Base-by-base conservation (phyloP, 30 jellyfish, hydroid and myxozoan species). In the Chironex yamaguchii region DNA sequence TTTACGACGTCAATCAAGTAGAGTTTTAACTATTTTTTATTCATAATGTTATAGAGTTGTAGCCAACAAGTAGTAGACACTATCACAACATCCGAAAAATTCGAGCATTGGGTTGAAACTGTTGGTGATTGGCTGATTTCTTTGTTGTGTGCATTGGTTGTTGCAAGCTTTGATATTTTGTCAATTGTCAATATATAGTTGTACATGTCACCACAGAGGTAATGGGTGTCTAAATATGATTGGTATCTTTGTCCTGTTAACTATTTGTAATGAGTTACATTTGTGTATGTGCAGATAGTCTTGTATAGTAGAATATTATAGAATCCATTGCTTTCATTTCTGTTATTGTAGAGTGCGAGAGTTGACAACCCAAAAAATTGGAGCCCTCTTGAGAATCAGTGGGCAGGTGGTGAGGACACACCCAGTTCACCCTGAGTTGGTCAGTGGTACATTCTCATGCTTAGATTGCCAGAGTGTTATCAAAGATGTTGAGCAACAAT, bases 391-490 rank as follows among this genome's bases (percentile, higher is more conserved):
- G 49, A 96, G 98, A 23, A 96, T 96, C 34, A 88, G 96, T 72
- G 99, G 99, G 4, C 99, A 96, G 80, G 99, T 96, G 68, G 99
- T 96, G 6, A 72, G 99, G 31, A 91, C 99, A 1, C 99, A 91
- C 68, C 99, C 99, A 24, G 99, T 96, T 31, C 98, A 96, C 77
- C 99, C 99, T 13, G 98, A 91, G 32, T 96, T 96, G 32, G 97
- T 96, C 31, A 88, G 96, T 85, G 99, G 98, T 42, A 96, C 99
- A 3, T 96, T 96, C 67, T 50, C 68, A 28, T 96, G 99, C 64
- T 84, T 92, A 27, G 99, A 96, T 50, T 96, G 99, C 62, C 98
- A 90, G 48, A 90, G 98, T 9, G 96, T 91, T 29, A 62, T 90
- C 50, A 81, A 76, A 68, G 97, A 96, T 84, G 97, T 96, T 29